Evolutionary conservation across 2,888 invertebrate species (phyloP), one percentile per base, ranked within the genome.

Genomic region (Drosophila fungiperda): DNA sequence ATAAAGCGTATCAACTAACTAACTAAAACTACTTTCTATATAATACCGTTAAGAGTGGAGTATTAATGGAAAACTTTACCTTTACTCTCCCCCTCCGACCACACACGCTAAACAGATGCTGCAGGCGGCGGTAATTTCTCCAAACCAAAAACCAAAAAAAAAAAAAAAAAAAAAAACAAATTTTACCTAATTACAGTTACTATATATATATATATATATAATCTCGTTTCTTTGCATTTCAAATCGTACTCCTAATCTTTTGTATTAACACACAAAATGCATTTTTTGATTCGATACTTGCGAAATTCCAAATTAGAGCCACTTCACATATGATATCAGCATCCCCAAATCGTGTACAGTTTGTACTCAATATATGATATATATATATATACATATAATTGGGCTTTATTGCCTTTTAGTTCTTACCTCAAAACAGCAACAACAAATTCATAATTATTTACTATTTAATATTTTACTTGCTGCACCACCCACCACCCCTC

Each of bases 101-200:
- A 71, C 57, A 79, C 91, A 91, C 89, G 91, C 89, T 89, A 84
- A 81, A 92, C 92, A 92, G 92, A 92, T 92, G 92, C 92, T 86
- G 92, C 92, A 88, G 92, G 91, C 91, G 92, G 91, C 91, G 91
- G 92, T 91, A 90, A 91, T 84, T 82, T 82, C 75, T 82, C 76
- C 35, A 80, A 68, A 55, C 26, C 26, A 1, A 8, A 52, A 17
- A 29, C 20, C 9, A 29, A 29, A 29, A 29, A 33, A 4, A 38
- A 55, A 12, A 52, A 52, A 52, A 17, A 29, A 33, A 3, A 17
- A 26, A 29, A 29, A 33, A 9, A 15, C 3, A 15, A 11, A 15
- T 63, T 38, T 50, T 69, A 73, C 26, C 42, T 60, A 29, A 58
- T 54, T 36, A 42, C 23, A 55, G 8, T 11, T 53, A 48, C 33